Conservation (phyloP, 2,888 invertebrate genomes). For the Oscheius sp. region DNA sequence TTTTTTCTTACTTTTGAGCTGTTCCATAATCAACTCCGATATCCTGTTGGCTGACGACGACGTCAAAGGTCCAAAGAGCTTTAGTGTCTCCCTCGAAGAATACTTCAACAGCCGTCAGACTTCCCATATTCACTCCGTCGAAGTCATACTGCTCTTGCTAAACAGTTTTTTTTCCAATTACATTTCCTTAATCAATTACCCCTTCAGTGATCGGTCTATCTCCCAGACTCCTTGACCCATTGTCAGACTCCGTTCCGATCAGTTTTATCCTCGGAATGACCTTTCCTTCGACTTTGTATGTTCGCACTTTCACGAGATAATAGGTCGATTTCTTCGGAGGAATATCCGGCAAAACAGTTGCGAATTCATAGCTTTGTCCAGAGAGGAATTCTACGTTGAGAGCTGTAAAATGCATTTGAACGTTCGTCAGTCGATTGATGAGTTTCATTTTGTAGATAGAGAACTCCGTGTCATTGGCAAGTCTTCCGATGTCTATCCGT, state of each 20-base stretch:
- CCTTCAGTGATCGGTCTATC: not conserved
- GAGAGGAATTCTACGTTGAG: constrained; percentile 40
- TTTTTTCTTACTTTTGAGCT: not conserved
- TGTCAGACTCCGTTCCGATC: constrained; percentile 37
- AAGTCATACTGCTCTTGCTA: constrained; percentile 28
- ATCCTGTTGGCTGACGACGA: constrained; percentile 16
- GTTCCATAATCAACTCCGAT: constrained; percentile 14
- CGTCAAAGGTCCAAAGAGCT: constrained; percentile 18
- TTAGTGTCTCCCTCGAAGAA: constrained; percentile 11
- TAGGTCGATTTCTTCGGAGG: constrained; percentile 34
- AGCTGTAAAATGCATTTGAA: constrained; percentile 57
- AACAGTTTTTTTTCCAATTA: not conserved
- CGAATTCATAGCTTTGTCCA: constrained; percentile 69
- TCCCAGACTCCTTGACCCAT: constrained; percentile 37
- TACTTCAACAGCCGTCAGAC: constrained; percentile 29
- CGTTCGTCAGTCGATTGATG: constrained; percentile 53
- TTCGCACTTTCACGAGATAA: constrained; percentile 8
- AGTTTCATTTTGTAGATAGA: constrained; percentile 54
- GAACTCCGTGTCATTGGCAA: not conserved
- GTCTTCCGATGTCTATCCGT: constrained; percentile 26
- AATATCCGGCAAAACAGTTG: constrained; percentile 72
- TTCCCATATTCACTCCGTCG: constrained; percentile 24
- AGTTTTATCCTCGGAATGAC: constrained; percentile 37
- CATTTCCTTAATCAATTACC: too few relatives aligned
- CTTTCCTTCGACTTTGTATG: constrained; percentile 7